Percentiles rank a stretch among this genome's conserved stretches.
Evolutionary conservation across 2,888 invertebrate species (phyloP).

Genomic region (Trachelus stipa): DNA sequence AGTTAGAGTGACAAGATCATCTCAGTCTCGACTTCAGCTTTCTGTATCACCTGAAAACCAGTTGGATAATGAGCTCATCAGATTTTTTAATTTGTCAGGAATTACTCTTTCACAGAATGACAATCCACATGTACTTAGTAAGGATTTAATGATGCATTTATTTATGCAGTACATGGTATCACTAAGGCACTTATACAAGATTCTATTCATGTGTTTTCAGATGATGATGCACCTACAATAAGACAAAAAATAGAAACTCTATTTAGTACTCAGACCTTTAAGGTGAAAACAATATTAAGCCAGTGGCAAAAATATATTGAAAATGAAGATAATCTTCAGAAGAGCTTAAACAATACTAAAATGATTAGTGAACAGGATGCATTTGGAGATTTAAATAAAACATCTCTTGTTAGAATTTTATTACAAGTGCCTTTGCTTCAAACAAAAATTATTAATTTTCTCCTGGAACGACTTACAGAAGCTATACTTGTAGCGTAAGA

Average conservation of each 20-base stretch:
- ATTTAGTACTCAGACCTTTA: constrained; percentile 22
- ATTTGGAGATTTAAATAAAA: constrained; percentile 31
- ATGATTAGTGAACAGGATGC: constrained; percentile 34
- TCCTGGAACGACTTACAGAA: constrained; percentile 53
- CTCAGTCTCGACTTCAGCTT: background rate
- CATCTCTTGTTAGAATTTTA: constrained; percentile 53
- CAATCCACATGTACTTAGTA: constrained; percentile 43
- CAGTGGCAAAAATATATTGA: constrained; percentile 49
- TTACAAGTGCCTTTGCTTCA: constrained; percentile 56
- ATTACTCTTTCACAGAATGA: constrained; percentile 40
- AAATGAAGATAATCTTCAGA: constrained; percentile 48
- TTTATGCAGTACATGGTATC: background rate
- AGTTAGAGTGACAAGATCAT: background rate
- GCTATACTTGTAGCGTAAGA: constrained; percentile 51
- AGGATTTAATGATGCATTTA: constrained; percentile 18
- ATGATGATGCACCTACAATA: constrained; percentile 36
- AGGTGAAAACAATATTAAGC: constrained; percentile 1
- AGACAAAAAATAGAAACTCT: constrained; percentile 46
- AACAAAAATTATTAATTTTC: constrained; percentile 41
- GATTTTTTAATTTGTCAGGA: constrained; percentile 48
- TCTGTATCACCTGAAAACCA: background rate
- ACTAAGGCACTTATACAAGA: constrained; percentile 25
- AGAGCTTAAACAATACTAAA: constrained; percentile 46
- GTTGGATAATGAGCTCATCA: constrained; percentile 31
- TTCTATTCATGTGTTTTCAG: constrained; percentile 28